Base-by-base conservation (phyloP, 2,113 vertebrate genomes). In the Spea bombifrons region DNA sequence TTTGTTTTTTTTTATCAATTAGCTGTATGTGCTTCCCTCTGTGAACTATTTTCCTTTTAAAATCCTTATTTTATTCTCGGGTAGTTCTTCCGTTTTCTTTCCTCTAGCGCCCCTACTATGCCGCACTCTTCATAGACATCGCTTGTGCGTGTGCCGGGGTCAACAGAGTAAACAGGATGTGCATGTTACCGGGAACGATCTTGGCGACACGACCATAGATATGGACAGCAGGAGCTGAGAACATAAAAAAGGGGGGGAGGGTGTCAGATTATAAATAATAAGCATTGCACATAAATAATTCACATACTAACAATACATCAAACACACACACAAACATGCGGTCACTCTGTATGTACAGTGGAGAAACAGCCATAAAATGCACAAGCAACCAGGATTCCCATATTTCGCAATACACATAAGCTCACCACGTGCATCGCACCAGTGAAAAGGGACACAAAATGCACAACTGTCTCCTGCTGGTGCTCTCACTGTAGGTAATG, bases 151-250 rank as follows among this genome's bases (percentile, higher is more conserved):
- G 47, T 16, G 46, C 17, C n/a, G 43, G 15, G 30, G 45, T 45
- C 1, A 45, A 47, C 30, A 66, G 52, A 17, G 84, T 86, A 90
- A 89, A 87, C 88, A 87, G 86, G 87, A 88, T 81, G 86, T 82
- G 83, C 91, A 91, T 92, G 89, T 92, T 92, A 95, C 87, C 83
- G 89, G 91, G 89, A 88, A 90, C 88, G 75, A 88, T 81, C 88
- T 87, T 90, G 89, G 88, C 88, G 90, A 89, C 72, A 86, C 83
- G 84, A 84, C 89, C 86, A 83, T 90, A 88, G 88, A 90, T 88
- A 89, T 84, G 16, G 73, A 82, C 82, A 87, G 84, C 84, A 86
- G 84, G 89, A 87, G 85, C 87, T 91, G 87, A 15, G 81, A 85
- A 83, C 89, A 83, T 44, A 61, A 47, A 83, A 46, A 76, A 55